These are phyloP conservation scores for Philonicus albiceps DNA, from an alignment of 2,888 invertebrate species.

Conservation along the genomic window DNA sequence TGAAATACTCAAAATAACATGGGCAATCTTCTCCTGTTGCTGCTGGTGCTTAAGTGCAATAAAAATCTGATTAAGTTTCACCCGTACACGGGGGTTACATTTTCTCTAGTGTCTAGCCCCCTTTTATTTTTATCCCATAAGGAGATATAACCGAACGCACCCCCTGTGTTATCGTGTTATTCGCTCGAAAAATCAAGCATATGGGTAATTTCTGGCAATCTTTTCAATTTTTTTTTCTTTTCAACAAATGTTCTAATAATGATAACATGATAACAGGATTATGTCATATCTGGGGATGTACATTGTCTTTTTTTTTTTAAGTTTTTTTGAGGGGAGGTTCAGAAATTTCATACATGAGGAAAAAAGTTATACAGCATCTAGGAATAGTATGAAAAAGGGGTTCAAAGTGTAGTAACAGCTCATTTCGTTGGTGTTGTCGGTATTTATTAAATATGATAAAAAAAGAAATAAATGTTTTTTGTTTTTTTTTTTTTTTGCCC, in stretches of 20 bases:
- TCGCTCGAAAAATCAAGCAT: background rate
- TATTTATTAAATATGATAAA: background rate
- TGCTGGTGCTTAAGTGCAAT: constrained; percentile 26
- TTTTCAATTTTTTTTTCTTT: constrained; percentile 23
- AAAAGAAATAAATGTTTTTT: background rate
- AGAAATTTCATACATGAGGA: no score
- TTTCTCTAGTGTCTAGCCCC: no score
- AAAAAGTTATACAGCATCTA: no score
- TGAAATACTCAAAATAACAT: background rate
- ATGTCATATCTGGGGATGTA: constrained; percentile 14
- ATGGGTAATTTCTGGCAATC: constrained; percentile 8
- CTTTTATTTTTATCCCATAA: background rate
- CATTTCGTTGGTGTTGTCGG: background rate
- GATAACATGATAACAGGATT: constrained; percentile 33
- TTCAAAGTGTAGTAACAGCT: background rate
- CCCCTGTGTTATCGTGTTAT: background rate
- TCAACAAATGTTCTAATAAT: constrained; percentile 30
- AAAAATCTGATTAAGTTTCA: constrained; percentile 34
- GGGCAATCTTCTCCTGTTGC: constrained; percentile 11
- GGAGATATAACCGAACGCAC: no score
- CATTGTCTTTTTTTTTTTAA: background rate
- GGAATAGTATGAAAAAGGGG: background rate
- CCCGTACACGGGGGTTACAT: background rate
- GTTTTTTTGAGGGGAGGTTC: no score
- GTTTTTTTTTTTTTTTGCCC: no score